Base-by-base conservation (phyloP, 2,888 invertebrate species). In the Pyralis farinalis region DNA sequence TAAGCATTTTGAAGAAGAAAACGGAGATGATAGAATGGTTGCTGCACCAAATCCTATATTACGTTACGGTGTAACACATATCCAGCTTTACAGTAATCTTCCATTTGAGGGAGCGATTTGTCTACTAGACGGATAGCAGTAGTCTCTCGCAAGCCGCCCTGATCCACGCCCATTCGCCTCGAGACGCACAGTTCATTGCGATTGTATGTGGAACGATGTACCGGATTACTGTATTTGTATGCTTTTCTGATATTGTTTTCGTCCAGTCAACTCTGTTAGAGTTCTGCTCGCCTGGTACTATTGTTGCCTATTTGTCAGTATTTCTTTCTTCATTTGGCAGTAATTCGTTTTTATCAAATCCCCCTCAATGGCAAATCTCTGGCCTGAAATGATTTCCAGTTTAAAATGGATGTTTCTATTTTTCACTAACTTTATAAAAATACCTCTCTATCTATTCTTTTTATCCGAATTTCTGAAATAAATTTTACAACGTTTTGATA, bases 71-170 rank as follows among this genome's bases (percentile, higher is more conserved):
- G 53, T 49, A 37, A 62, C 35, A 43, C 12, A 2, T 3, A 7
- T 7, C 49, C 47, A 32, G 48, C 50, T 54, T 62, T 58, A 61
- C 71, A 71, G 78, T 81, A 82, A 84, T 82, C 83, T 53, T 53
- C 57, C 55, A 51, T 55, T 56, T 58, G 80, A 78, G 74, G 67
- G 65, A 74, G 79, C 77, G 80, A 84, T 84, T 81, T 81, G 84
- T 84, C 81, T 79, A 70, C 59, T 63, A 75, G 80, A 77, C 73
- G 68, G 71, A 82, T 73, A 65, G 69, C 59, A 66, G 65, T 55
- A 57, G 57, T 57, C 55, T 53, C 52, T 47, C 49, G 46, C 46
- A 51, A 63, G 50, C 49, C 56, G 42, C 47, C 37, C 47, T 58
- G 64, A 62, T 62, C 63, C 63, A 44, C 40, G 49, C 52, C 55